Conservation (phyloP, 1,140 invertebrate genomes). For the Chlorops oryzae region DNA sequence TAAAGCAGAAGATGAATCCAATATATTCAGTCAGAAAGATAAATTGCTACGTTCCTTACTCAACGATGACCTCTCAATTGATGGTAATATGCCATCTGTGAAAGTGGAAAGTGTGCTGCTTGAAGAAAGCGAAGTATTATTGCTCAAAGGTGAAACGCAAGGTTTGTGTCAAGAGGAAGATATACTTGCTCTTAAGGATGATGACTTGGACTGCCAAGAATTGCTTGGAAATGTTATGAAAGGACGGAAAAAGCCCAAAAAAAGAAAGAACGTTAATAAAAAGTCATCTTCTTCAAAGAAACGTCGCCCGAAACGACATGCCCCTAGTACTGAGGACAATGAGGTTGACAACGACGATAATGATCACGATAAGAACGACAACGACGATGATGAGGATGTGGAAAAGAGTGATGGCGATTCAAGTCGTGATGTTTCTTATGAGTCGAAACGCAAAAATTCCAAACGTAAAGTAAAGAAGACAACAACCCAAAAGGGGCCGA, state of each 20-base stretch:
- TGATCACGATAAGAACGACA: slow-evolving; percentile 2
- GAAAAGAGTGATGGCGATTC: neutral
- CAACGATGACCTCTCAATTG: slow-evolving; percentile 4
- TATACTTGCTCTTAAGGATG: slow-evolving; percentile 26
- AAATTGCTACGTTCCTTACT: slow-evolving; percentile 32
- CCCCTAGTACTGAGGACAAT: too few species aligned
- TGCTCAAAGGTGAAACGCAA: slow-evolving; percentile 20
- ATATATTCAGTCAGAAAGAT: slow-evolving; percentile 39
- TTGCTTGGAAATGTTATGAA: slow-evolving; percentile 6
- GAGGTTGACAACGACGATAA: too few species aligned
- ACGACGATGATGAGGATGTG: slow-evolving; percentile 5
- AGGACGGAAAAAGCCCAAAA: neutral
- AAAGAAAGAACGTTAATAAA: too few species aligned
- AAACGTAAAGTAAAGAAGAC: slow-evolving; percentile 19
- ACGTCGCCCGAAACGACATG: too few species aligned
- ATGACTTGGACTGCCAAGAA: slow-evolving; percentile 8
- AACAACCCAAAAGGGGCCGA: slow-evolving; percentile 14
- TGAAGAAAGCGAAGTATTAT: slow-evolving; percentile 39
- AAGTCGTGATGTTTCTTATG: too few species aligned
- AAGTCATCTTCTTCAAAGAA: too few species aligned
- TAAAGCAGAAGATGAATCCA: slow-evolving; percentile 26
- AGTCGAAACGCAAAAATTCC: slow-evolving; percentile 29
- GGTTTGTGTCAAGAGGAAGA: slow-evolving; percentile 25
- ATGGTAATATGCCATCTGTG: slow-evolving; percentile 7
- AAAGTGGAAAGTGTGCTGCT: slow-evolving; percentile 36